Evolutionary conservation across 1,140 invertebrate species (phyloP).

Genomic region (Oncopodura yosiiana): DNA sequence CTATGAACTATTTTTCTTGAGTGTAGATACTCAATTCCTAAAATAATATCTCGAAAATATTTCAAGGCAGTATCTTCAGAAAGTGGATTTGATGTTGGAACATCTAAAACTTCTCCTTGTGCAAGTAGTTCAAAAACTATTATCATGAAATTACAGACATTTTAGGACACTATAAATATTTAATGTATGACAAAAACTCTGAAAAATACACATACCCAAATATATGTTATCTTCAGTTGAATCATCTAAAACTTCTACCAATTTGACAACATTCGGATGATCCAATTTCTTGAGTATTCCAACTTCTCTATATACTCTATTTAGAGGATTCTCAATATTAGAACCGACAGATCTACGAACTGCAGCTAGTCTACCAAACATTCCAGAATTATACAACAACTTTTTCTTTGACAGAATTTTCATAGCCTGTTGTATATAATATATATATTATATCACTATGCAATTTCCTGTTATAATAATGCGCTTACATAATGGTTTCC

Average conservation of each 20-base stretch:
- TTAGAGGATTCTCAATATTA: conserved; percentile 35
- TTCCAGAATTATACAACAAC: conserved; percentile 83
- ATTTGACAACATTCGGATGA: conserved; percentile 91
- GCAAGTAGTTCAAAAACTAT: conserved; percentile 71
- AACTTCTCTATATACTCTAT: conserved; percentile 87
- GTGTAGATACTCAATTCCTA: conserved; percentile 92
- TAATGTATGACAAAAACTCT: conserved; percentile 7
- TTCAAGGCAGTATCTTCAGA: conserved; percentile 72
- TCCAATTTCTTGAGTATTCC: conserved; percentile 93
- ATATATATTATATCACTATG: not conserved
- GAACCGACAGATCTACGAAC: conserved; percentile 38
- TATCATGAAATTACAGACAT: too few species aligned
- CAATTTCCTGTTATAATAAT: not conserved
- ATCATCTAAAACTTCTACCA: conserved; percentile 89
- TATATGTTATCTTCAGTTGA: conserved; percentile 90
- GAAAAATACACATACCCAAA: conserved; percentile 48
- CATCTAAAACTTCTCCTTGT: conserved; percentile 73
- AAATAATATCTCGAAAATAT: conserved; percentile 83
- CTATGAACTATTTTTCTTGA: conserved; percentile 94
- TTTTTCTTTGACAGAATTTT: conserved; percentile 95
- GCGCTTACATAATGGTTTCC: conserved; percentile 82
- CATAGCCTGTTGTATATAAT: conserved; percentile 74
- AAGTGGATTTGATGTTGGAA: conserved; percentile 73
- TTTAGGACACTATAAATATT: not conserved
- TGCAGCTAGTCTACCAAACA: conserved; percentile 55